Conservation (phyloP, 2,888 invertebrate species). For the Alloplasta piceator region DNA sequence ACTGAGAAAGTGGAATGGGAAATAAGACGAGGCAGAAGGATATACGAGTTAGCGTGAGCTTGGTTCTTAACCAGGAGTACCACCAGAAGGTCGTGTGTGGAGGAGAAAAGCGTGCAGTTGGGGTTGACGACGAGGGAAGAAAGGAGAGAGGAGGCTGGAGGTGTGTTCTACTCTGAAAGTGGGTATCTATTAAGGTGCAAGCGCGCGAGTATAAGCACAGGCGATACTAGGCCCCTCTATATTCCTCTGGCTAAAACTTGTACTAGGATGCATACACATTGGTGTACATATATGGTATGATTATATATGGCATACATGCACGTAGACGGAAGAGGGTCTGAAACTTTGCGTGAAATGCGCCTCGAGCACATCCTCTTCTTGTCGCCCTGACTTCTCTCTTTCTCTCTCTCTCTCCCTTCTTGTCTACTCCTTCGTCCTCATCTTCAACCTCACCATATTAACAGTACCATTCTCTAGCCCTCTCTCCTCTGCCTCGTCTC, state of each 20-base stretch:
- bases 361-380: conserved; percentile 74
- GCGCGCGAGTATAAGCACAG: conserved; percentile 54
- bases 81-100: too few relatives aligned
- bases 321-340: conserved; percentile 39
- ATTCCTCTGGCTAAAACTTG: conserved; percentile 76
- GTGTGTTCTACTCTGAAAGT: conserved; percentile 71
- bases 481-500: conserved; percentile 35
- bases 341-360: conserved; percentile 79
- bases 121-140: conserved; percentile 4
- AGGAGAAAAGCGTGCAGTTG: conserved; percentile 18
- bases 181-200: conserved; percentile 76
- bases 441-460: conserved; percentile 76
- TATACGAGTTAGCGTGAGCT: conserved; percentile 36
- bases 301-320: conserved; percentile 17
- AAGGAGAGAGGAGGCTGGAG: conserved; percentile 45
- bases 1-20: conserved; percentile 17
- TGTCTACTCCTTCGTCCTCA: conserved; percentile 45
- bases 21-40: conserved; percentile 35
- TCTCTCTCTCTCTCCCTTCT: conserved; percentile 68
- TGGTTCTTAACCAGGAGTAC: conserved; percentile 12
- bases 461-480: conserved; percentile 70
- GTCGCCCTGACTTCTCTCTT: conserved; percentile 40
- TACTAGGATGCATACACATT: conserved; percentile 53
- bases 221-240: conserved; percentile 47
- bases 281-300: conserved; percentile 29